Percentiles rank a stretch among this genome's conserved stretches.
Evolutionary conservation across 30 jellyfish, hydroid and myxozoan species (phyloP).

Genomic region (Catostylus mosaicus): DNA sequence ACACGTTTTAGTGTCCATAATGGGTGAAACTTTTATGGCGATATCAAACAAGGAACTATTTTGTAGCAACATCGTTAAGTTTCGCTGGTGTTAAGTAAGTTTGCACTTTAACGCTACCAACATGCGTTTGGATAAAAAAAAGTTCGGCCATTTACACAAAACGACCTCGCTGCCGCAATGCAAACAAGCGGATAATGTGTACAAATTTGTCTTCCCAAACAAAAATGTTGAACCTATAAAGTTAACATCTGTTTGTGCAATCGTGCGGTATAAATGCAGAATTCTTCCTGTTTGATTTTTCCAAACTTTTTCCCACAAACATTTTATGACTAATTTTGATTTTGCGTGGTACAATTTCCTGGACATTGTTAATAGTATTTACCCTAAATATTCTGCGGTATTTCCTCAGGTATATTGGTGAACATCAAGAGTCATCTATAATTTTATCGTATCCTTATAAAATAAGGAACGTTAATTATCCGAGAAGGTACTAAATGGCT

Average conservation of each 20-base stretch:
- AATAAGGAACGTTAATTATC: too few relatives aligned
- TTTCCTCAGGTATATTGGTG: too few relatives aligned
- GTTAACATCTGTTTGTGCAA: slow-evolving; percentile 20
- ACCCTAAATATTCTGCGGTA: too few relatives aligned
- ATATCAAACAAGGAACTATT: not conserved
- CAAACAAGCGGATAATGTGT: slow-evolving; percentile 1
- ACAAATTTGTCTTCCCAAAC: slow-evolving; percentile 13
- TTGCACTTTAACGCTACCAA: slow-evolving; percentile 15
- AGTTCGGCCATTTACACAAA: not conserved
- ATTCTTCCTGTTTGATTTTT: slow-evolving; percentile 13
- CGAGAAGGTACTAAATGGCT: too few relatives aligned
- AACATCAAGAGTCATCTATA: too few relatives aligned
- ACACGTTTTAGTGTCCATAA: slow-evolving; percentile 8
- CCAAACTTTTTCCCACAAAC: not conserved
- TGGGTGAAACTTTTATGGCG: not conserved
- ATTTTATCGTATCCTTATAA: too few relatives aligned
- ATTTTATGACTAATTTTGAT: too few relatives aligned
- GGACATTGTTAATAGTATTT: too few relatives aligned
- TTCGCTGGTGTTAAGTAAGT: not conserved
- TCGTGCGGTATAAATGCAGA: not conserved
- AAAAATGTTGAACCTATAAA: slow-evolving; percentile 16
- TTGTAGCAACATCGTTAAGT: slow-evolving; percentile 9
- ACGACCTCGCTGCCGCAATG: slow-evolving; percentile 15
- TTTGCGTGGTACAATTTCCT: too few relatives aligned
- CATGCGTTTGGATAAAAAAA: slow-evolving; percentile 6